Conservation (phyloP, 2,888 invertebrate species). For the Aplocera efformata region DNA sequence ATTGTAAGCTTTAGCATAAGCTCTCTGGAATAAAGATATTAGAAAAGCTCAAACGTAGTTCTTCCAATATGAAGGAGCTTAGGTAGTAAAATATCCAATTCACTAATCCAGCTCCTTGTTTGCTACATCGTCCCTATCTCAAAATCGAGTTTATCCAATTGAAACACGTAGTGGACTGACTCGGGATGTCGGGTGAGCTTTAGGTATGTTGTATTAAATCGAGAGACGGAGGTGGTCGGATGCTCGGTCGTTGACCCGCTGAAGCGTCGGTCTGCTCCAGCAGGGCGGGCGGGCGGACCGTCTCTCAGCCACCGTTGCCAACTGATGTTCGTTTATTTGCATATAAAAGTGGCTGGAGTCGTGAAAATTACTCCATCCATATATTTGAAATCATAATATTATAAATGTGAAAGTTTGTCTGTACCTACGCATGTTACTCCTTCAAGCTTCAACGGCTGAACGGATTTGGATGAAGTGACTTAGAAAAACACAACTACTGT, state of each 20-base stretch:
- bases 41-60: no score
- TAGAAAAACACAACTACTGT: no score
- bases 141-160: constrained; percentile 25
- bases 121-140: constrained; percentile 13
- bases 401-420: no score
- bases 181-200: constrained; percentile 28
- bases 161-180: constrained; percentile 23
- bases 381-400: no score
- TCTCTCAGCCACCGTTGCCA: constrained; percentile 17
- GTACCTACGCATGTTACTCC: no score
- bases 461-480: no score
- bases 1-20: no score
- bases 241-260: constrained; percentile 52
- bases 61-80: no score
- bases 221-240: constrained; percentile 35
- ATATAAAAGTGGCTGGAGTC: constrained; percentile 4
- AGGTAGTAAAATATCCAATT: not conserved
- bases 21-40: no score
- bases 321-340: constrained; percentile 9
- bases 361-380: not conserved
- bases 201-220: constrained; percentile 44
- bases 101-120: constrained; percentile 4
- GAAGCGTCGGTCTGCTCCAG: constrained; percentile 37
- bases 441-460: no score
- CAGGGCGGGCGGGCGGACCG: constrained; percentile 40